Evolutionary conservation across 92 coral and sea anemone genomes (phyloP).

Genomic region (Phenganax subtilis): DNA sequence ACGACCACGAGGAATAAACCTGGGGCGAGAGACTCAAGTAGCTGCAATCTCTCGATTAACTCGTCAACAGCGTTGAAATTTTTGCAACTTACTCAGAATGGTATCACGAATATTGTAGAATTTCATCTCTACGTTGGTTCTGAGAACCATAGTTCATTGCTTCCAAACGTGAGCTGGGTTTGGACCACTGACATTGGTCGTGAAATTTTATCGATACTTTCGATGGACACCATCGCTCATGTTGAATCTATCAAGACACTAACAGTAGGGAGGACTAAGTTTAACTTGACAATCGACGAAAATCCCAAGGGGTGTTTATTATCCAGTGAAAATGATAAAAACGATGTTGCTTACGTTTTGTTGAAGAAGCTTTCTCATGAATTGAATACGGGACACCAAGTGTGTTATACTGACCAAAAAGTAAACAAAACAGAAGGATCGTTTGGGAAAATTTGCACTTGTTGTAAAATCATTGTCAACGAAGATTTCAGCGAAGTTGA

Average conservation of each 20-base stretch:
- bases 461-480: not conserved
- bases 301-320: not conserved
- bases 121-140: not conserved
- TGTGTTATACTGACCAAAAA: not conserved
- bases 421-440: not conserved
- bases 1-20: too few relatives aligned
- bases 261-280: not conserved
- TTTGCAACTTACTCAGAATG: not conserved
- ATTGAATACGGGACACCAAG: not conserved
- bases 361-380: not conserved
- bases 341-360: not conserved
- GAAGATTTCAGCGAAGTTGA: not conserved
- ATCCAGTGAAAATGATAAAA: not conserved
- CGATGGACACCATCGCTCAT: not conserved
- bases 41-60: not conserved
- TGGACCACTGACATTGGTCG: conserved; percentile 1
- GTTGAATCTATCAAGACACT: not conserved
- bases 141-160: not conserved
- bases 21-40: not conserved
- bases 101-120: not conserved
- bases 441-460: not conserved
- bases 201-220: conserved; percentile 1
- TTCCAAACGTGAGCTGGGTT: not conserved
- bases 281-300: not conserved
- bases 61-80: not conserved